These are phyloP conservation scores for Trematocara variabile DNA, from an alignment of 2,113 vertebrate genomes.

Conservation along the genomic window DNA sequence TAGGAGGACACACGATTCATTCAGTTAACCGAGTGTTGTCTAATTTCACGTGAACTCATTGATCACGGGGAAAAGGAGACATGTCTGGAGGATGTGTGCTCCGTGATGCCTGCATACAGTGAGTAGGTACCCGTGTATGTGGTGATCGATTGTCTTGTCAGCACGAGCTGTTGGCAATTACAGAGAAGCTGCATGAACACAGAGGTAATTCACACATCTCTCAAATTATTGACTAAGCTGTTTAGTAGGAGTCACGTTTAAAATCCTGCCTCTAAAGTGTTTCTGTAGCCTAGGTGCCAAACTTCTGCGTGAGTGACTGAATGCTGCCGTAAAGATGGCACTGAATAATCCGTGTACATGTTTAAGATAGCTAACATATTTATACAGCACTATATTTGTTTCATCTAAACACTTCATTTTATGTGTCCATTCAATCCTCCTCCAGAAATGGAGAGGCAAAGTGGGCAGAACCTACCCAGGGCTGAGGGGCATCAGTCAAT, in stretches of 20 bases:
- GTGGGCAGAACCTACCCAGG: accelerated
- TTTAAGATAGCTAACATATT: not conserved
- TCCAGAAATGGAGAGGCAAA: not conserved
- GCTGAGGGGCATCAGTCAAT: not conserved
- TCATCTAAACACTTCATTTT: not conserved
- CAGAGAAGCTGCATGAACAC: not conserved
- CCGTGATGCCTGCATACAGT: not conserved
- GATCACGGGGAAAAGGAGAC: conserved; percentile 22
- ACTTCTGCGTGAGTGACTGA: not conserved
- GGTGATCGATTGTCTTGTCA: conserved; percentile 46
- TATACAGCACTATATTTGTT: not conserved
- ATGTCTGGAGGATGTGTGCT: conserved; percentile 10
- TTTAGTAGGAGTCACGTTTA: not conserved
- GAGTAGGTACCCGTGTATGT: conserved; percentile 16
- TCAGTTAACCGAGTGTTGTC: not conserved
- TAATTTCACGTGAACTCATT: conserved; percentile 24
- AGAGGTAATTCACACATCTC: conserved; percentile 12
- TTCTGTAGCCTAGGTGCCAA: not conserved
- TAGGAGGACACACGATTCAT: not conserved
- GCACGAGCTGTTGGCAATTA: not conserved
- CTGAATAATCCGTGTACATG: not conserved
- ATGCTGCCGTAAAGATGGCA: accelerated
- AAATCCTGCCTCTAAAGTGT: not conserved
- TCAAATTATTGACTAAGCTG: conserved; percentile 11
- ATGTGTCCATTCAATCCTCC: not conserved